Evolutionary conservation across 2,888 invertebrate genomes (phyloP), one percentile per base, ranked within the genome.

Genomic region (Notocelia uddmanniana): DNA sequence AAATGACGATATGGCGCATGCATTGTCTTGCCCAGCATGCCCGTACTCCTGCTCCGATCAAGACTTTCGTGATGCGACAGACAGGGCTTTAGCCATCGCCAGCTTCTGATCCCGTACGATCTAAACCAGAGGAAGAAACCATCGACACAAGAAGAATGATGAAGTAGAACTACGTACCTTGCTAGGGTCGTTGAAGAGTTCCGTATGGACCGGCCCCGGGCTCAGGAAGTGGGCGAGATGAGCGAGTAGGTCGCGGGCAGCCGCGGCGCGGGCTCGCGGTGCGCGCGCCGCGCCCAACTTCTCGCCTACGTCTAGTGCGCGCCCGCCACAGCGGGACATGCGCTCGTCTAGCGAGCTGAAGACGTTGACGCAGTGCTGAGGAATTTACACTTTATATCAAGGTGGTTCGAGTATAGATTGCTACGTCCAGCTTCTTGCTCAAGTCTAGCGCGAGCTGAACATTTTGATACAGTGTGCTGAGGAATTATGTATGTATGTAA

Each of bases 381-480:
- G 90, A 69, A 59, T 55, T 2, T 19, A 45, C 52, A 11, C 23
- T 5, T 5, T 31, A 31, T 31, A 9, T 31, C 8, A 5, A 31
- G 31, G 8, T 6, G 8, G 31, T 2, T 31, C 5, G 31, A 31
- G 31, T 31, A 8, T 31, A 31, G 8, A 31, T 6, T 31, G n/a
- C n/a, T n/a, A n/a, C n/a, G n/a, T n/a, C n/a, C n/a, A n/a, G 93
- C 86, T 99, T 99, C 90, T 99, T 99, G 0, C 99, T 99, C n/a
- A 99, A 95, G 90, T 99, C 99, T 59, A 99, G 96, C 0, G 99
- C 99, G 91, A 99, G 98, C 0, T n/a, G n/a, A n/a, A n/a, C n/a
- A n/a, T n/a, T n/a, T n/a, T n/a, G n/a, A n/a, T n/a, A n/a, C n/a
- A n/a, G n/a, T n/a, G n/a, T n/a, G n/a, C n/a, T n/a, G n/a, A n/a